A percentile compares a stretch with the other conserved stretches of the same genome.
Conservation (phyloP, 2,888 invertebrate genomes). For the Drosophila seclusa region DNA sequence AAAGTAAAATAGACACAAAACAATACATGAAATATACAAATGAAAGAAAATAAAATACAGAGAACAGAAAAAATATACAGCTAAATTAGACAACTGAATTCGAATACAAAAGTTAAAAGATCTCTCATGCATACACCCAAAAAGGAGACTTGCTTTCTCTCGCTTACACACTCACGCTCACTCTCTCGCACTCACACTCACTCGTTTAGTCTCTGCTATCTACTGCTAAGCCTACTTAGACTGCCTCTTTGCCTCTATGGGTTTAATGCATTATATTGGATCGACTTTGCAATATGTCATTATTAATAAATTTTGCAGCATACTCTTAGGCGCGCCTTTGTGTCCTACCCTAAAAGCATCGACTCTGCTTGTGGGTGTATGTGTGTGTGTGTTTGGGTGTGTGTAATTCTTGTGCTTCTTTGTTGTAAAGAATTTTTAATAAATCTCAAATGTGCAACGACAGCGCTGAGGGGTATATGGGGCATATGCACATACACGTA, state of each 20-base stretch:
- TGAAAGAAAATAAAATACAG: conserved; percentile 20
- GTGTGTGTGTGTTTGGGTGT: conserved; percentile 19
- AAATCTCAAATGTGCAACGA: conserved; percentile 84
- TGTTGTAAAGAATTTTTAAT: conserved; percentile 83
- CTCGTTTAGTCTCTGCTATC: background rate
- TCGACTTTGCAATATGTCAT: conserved; percentile 82
- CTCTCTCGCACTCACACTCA: conserved; percentile 13
- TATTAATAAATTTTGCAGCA: conserved; percentile 83
- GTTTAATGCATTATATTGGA: conserved; percentile 82
- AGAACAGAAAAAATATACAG: conserved; percentile 16
- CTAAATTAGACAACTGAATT: conserved; percentile 55
- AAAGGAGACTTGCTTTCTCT: conserved; percentile 26
- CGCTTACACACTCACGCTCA: background rate
- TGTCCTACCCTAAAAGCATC: conserved; percentile 40
- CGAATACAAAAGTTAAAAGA: conserved; percentile 57
- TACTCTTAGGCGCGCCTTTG: conserved; percentile 72
- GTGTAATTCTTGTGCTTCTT: conserved; percentile 47
- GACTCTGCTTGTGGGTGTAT: conserved; percentile 23
- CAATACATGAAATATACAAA: conserved; percentile 17
- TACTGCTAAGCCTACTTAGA: conserved; percentile 38
- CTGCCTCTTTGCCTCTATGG: conserved; percentile 55
- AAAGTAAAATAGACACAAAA: conserved; percentile 39
- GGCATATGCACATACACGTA: conserved; percentile 3
- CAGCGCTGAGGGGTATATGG: conserved; percentile 41
- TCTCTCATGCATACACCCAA: conserved; percentile 42